A percentile compares a stretch with the other conserved stretches of the same genome.
phyloP scores from a whole-genome alignment of 2,888 invertebrate species.

The Therioaphis trifolii region DNA sequence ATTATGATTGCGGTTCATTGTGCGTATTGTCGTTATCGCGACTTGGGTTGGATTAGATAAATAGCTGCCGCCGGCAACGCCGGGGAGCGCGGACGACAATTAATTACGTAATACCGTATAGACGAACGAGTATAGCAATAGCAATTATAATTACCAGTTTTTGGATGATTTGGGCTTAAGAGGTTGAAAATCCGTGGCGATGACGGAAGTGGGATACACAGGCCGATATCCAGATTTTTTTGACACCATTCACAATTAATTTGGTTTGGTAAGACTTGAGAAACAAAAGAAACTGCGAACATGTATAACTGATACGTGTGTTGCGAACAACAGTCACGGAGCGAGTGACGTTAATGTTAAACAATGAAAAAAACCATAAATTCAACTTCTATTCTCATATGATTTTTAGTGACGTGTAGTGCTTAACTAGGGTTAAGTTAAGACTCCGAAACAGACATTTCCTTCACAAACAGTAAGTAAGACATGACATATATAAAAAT shows the following conservation, averaged over 20 bases:
- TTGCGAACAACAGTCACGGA: neutral
- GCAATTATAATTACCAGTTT: conserved; percentile 19
- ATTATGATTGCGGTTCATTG: conserved; percentile 23
- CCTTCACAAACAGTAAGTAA: too few species aligned
- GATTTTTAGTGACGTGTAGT: too few species aligned
- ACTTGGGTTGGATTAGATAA: neutral
- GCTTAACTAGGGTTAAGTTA: too few species aligned
- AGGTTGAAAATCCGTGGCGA: conserved; percentile 10
- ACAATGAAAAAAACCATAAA: too few species aligned
- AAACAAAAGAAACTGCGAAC: neutral
- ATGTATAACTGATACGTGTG: neutral
- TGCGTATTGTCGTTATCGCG: conserved; percentile 18
- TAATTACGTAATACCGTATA: conserved; percentile 9
- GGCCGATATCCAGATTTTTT: neutral
- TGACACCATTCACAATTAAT: neutral
- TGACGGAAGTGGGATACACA: neutral
- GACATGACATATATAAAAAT: too few species aligned
- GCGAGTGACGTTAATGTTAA: neutral
- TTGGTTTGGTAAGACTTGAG: neutral
- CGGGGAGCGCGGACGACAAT: conserved; percentile 16
- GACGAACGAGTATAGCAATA: neutral
- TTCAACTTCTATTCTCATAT: too few species aligned
- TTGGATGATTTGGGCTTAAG: conserved; percentile 9
- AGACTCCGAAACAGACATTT: too few species aligned
- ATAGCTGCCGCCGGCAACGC: conserved; percentile 25